These are phyloP conservation scores for Eurois occulta DNA, from an alignment of 2,888 invertebrate genomes.

Conservation along the genomic window DNA sequence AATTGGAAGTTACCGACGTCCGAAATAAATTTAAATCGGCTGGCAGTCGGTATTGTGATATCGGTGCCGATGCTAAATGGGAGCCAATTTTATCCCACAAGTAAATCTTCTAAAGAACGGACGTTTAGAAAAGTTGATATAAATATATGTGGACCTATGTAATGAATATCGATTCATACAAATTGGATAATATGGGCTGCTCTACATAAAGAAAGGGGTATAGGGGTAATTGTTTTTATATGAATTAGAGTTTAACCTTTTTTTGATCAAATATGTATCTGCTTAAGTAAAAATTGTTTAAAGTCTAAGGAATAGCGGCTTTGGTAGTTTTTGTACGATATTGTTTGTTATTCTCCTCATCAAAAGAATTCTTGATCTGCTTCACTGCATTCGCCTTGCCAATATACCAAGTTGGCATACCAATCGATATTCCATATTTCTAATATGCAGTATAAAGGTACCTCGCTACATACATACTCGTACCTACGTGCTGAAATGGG, in stretches of 20 bases:
- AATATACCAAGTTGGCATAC: background rate
- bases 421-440: constrained; percentile 39
- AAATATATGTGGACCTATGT: constrained; percentile 60
- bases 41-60: constrained; percentile 90
- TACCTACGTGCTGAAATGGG: constrained; percentile 57
- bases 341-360: background rate
- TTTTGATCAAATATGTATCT: background rate
- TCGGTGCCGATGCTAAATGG: constrained; percentile 88
- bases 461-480: constrained; percentile 45
- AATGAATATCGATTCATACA: constrained; percentile 58
- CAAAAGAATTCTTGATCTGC: background rate
- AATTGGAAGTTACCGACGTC: constrained; percentile 91
- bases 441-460: constrained; percentile 34
- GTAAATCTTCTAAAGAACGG: constrained; percentile 83
- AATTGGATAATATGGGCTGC: constrained; percentile 12
- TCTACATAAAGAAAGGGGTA: constrained; percentile 31
- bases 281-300: background rate
- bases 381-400: background rate
- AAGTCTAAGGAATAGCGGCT: background rate
- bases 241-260: background rate
- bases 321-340: background rate
- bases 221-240: constrained; percentile 5
- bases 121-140: constrained; percentile 76
- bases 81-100: constrained; percentile 86
- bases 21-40: constrained; percentile 91